Conservation (phyloP, 2,113 vertebrate species). For the Dicaeum eximium region DNA sequence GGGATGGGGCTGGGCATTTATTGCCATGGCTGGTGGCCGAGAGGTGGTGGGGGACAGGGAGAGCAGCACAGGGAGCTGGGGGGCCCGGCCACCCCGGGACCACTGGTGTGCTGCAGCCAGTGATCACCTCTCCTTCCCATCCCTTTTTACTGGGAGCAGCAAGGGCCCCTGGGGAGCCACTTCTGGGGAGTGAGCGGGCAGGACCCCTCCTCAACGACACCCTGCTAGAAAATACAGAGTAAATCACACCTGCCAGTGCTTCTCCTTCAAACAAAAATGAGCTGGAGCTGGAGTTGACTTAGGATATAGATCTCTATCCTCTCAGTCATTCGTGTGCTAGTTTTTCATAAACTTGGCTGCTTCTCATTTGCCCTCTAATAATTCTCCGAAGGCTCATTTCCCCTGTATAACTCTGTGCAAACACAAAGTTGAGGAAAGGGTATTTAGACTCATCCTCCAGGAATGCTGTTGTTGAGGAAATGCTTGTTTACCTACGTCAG, state of each 20-base stretch:
- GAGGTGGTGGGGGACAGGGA: no score
- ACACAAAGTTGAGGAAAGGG: conserved; percentile 70
- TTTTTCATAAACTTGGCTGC: conserved; percentile 71
- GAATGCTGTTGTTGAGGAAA: conserved; percentile 55
- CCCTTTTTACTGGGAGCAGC: not conserved
- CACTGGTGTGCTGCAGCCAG: not conserved
- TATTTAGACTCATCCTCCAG: conserved; percentile 67
- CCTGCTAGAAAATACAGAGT: not conserved
- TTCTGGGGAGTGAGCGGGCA: not conserved
- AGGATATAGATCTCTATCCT: conserved; percentile 66
- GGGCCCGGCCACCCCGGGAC: fast-evolving
- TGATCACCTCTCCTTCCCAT: not conserved
- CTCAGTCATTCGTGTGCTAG: conserved; percentile 52
- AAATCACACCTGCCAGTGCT: conserved; percentile 12
- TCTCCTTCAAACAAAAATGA: conserved; percentile 15
- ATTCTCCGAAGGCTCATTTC: conserved; percentile 71
- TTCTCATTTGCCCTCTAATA: conserved; percentile 74
- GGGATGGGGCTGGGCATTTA: not conserved
- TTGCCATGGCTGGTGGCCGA: fast-evolving
- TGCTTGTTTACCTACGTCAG: conserved; percentile 68
- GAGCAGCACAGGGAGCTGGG: not conserved
- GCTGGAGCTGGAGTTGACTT: conserved; percentile 51
- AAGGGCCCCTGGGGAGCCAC: fast-evolving
- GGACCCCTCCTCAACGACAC: not conserved
- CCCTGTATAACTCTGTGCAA: conserved; percentile 72